These are phyloP conservation scores for Psilopsiagon aurifrons DNA, from an alignment of 2,113 vertebrate genomes.

Conservation along the genomic window DNA sequence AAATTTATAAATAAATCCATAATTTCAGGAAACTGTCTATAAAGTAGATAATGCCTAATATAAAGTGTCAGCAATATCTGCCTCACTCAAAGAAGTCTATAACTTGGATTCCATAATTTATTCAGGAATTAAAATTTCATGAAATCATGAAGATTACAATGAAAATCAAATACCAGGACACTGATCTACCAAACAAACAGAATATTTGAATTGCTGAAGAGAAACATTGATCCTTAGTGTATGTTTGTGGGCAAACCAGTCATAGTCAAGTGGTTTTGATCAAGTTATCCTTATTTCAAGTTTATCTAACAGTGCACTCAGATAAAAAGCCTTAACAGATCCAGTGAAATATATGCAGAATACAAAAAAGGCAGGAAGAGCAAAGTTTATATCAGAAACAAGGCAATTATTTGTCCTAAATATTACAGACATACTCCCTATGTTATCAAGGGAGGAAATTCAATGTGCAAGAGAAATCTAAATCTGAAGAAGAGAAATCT, in stretches of 20 bases:
- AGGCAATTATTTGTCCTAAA: neutral
- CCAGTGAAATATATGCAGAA: neutral
- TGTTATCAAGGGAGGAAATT: neutral
- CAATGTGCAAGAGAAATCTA: neutral
- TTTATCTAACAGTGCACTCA: neutral
- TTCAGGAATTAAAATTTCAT: neutral
- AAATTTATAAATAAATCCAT: neutral
- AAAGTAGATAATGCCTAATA: neutral
- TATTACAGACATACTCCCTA: neutral
- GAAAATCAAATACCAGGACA: neutral
- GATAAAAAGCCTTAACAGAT: neutral
- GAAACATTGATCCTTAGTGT: neutral
- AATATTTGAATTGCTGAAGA: neutral
- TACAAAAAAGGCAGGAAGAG: neutral
- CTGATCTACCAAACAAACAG: neutral
- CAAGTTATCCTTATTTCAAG: neutral
- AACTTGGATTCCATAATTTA: neutral
- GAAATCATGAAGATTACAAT: neutral
- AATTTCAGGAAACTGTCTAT: neutral
- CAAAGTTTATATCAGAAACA: neutral
- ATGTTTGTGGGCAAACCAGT: neutral
- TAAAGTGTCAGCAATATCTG: neutral
- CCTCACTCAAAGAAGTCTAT: neutral
- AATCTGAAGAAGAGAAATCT: neutral
- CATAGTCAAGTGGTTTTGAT: neutral